Base-by-base conservation (phyloP, 2,888 invertebrate genomes). In the Agriopis marginaria region DNA sequence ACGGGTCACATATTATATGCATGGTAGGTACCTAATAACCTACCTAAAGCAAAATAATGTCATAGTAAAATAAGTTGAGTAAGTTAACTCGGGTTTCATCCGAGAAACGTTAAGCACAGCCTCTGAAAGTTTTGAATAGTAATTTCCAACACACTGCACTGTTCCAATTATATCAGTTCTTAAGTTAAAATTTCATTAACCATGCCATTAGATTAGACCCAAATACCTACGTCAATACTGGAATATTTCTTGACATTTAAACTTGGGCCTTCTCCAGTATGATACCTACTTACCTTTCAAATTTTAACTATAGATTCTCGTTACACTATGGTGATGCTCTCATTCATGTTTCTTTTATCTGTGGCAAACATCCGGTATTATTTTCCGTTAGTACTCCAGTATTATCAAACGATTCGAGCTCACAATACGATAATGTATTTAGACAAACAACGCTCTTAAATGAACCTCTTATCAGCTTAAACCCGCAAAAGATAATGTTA, bases 301-400 rank as follows among this genome's bases (percentile, higher is more conserved):
- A 32, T 10, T n/a, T n/a, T 54, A 39, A 66, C 55, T 50, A 40
- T 8, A 39, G 32, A 40, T 39, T 50, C 61, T 42, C 42, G 17
- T 17, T 49, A 14, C 49, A 39, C 39, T 61, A 61, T 51, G 51
- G 78, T 75, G 79, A 77, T 81, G 84, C 75, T 82, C 83, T 84
- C 86, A 85, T 86, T 88, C 85, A 89, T 78, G 85, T 84, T 85
- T 84, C 84, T 86, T 89, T 90, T 92, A 92, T 91, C 90, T 89
- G 84, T 83, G 84, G 84, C 86, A 87, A 89, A 89, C 90, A 91
- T 91, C 91, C 91, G 91, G 90, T 85, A 88, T 87, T 86, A 86
- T 86, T 86, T 84, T 77, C 75, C 75, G 80, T 81, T 79, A 80
- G 77, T 85, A 82, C 82, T 82, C 80, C 73, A 81, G 79, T 81